Base-by-base conservation (phyloP, 2,888 invertebrate species). In the Ephialtes manifestator region DNA sequence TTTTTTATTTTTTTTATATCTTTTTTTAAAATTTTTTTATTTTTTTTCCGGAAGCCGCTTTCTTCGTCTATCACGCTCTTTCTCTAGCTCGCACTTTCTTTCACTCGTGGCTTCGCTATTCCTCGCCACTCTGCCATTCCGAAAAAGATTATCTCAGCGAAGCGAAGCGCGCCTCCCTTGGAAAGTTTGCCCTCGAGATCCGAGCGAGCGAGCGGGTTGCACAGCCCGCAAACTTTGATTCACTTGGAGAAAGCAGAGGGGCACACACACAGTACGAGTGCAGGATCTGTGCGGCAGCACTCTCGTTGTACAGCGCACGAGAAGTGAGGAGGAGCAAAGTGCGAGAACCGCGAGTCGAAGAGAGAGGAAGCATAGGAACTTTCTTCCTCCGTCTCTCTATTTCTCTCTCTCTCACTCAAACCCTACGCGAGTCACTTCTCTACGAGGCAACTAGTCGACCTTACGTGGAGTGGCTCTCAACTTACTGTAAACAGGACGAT, bases 401-500 rank as follows among this genome's bases (percentile, higher is more conserved):
- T n/a, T n/a, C n/a, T 13, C 55, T 24, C 24, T 24, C 55, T 55
- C 24, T 10, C 20, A 0, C 55, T 13, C 55, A 8, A n/a, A 1
- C 0, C 10, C 8, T 0, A 18, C 10, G 48, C 43, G 72, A 79
- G 81, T 84, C 77, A 68, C 81, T 74, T 76, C 76, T 67, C 65
- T 72, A 60, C 72, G 68, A 84, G 77, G 76, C 76, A 84, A 77
- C 81, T 84, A 77, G 81, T 77, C 84, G 77, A 84, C 81, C 84
- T 77, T 84, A 84, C 53, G 58, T 35, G 39, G 53, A 76, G 65
- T 63, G 72, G 81, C 80, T 81, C 72, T 81, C 77, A 84, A 81
- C 84, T 84, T 78, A 81, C 77, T 84, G 84, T 84, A 84, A 84
- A 84, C 81, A 84, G 68, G 31, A 68, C 65, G 77, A 84, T 84